These are phyloP conservation scores for Athalia rosae DNA, from an alignment of 2,888 invertebrate genomes.

Conservation along the genomic window DNA sequence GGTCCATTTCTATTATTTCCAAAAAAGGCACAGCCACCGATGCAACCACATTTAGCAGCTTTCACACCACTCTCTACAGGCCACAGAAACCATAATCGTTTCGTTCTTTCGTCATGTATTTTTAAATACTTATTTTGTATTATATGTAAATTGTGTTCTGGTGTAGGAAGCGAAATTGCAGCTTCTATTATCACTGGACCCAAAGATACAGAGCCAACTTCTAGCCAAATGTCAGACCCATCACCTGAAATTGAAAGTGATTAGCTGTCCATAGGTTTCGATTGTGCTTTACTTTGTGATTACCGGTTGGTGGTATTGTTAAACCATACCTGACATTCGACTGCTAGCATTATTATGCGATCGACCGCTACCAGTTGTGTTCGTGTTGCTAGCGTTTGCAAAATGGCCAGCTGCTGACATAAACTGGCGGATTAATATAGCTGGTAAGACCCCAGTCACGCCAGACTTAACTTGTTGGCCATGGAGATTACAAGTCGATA, in stretches of 20 bases:
- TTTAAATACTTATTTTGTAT: conserved; percentile 89
- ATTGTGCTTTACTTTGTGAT: not conserved
- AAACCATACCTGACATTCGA: conserved; percentile 64
- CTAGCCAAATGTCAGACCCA: conserved; percentile 87
- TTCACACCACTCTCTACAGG: conserved; percentile 80
- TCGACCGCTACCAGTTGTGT: conserved; percentile 78
- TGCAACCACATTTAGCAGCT: conserved; percentile 91
- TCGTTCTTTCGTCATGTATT: conserved; percentile 88
- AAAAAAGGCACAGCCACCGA: conserved; percentile 96
- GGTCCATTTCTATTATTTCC: conserved; percentile 93
- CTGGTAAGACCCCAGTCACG: conserved; percentile 89
- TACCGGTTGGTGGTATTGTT: not conserved
- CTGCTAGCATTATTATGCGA: conserved; percentile 77
- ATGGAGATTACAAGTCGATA: conserved; percentile 96
- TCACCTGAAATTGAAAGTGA: conserved; percentile 65
- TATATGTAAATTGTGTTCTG: conserved; percentile 84
- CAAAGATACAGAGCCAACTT: conserved; percentile 92
- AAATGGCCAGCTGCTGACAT: conserved; percentile 77
- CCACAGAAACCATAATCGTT: conserved; percentile 97
- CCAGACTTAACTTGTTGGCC: conserved; percentile 93
- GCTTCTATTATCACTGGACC: conserved; percentile 94
- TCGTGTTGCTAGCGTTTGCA: conserved; percentile 78
- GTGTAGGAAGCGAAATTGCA: conserved; percentile 86
- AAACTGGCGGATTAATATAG: conserved; percentile 81
- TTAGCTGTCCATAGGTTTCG: not conserved